These are phyloP conservation scores for Drosophila nannoptera DNA, from an alignment of 1,140 invertebrate species.

Conservation along the genomic window DNA sequence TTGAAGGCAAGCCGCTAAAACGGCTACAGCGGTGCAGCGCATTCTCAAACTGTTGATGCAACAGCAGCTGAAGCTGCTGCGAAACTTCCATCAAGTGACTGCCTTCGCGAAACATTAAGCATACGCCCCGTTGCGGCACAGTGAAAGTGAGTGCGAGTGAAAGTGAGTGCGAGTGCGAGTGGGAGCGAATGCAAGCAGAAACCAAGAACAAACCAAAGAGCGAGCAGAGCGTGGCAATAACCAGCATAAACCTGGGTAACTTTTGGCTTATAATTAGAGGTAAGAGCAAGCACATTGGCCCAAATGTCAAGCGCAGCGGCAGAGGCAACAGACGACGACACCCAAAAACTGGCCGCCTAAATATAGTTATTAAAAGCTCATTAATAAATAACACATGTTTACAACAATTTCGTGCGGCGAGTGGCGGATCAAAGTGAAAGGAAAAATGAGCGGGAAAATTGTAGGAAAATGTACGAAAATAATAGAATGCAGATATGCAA, in stretches of 20 bases:
- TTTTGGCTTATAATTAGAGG: slow-evolving; percentile 75
- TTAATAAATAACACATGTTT: slow-evolving; percentile 26
- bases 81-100: slow-evolving; percentile 69
- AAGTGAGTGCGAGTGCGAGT: background rate
- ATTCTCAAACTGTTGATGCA: slow-evolving; percentile 78
- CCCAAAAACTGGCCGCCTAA: slow-evolving; percentile 16
- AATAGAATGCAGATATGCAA: background rate
- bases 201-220: slow-evolving; percentile 4
- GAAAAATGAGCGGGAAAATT: background rate
- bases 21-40: slow-evolving; percentile 78
- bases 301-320: slow-evolving; percentile 2
- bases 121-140: slow-evolving; percentile 41
- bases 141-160: slow-evolving; percentile 13
- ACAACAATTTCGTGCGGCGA: background rate
- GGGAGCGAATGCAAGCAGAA: background rate
- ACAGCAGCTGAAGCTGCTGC: slow-evolving; percentile 77
- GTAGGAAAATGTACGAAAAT: background rate
- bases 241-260: slow-evolving; percentile 75
- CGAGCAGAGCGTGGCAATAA: slow-evolving; percentile 27
- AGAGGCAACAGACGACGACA: slow-evolving; percentile 5
- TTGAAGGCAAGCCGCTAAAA: slow-evolving; percentile 60
- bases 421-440: background rate
- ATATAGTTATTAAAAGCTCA: slow-evolving; percentile 66
- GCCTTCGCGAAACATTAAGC: slow-evolving; percentile 62
- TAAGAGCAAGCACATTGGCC: slow-evolving; percentile 56